Evolutionary conservation across 2,888 invertebrate species (phyloP), one percentile per base, ranked within the genome.

Genomic region (Cerastoderma edule): DNA sequence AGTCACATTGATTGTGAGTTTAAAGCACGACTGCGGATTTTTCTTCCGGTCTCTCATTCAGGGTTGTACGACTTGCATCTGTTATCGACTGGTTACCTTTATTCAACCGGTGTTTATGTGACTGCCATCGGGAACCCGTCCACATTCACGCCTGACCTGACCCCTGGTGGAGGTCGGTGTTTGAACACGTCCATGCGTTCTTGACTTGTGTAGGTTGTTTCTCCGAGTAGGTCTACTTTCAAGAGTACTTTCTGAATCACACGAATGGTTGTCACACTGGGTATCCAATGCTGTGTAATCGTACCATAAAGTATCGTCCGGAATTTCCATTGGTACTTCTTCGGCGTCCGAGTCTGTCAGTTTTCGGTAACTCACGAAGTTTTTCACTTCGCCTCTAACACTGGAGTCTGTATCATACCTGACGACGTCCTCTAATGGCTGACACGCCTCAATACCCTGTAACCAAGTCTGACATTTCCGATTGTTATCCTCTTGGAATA

Each of bases 401-500:
- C 83, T 80, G 35, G 78, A 81, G 30, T 78, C 80, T 39, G 78
- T 67, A 64, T 80, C 73, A 33, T 83, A 82, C 67, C 85, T 85
- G 16, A 72, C 83, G 5, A 89, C 80, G 39, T 87, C 87, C 54
- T 90, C 89, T 35, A 90, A 84, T 10, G 90, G 89, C 39, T 89
- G 85, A 57, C 88, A 88, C 5, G 87, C 89, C 66, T 88, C 85
- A 16, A 91, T 87, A 67, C 86, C 87, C 44, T 87, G 86, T 72
- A 91, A 71, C 91, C 91, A 91, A 32, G 71, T 88, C 78, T 88
- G 87, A 77, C 91, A 91, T 53, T 90, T 85, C 53, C 87, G 76
- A 22, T 87, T 86, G 67, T 90, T 90, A 67, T 90, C 90, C 68
- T 89, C 89, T 67, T 84, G 80, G 67, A 88, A 85, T 33, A 87